Conservation (phyloP, 2,113 vertebrate species). For the Castor canadensis region DNA sequence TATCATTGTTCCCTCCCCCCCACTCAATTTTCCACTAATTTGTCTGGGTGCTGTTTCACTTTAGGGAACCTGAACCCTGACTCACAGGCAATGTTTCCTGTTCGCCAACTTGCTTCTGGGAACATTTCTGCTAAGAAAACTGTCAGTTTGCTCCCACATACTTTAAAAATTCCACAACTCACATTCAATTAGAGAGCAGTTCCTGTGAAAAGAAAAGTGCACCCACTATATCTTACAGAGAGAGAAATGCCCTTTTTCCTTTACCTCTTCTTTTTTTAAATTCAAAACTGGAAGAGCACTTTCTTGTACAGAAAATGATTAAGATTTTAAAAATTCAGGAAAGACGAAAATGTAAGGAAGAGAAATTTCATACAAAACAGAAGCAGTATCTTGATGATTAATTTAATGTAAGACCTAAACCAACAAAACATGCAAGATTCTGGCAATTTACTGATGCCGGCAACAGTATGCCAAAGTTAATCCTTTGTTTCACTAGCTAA, state of each 20-base stretch:
- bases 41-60: background rate
- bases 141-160: background rate
- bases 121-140: background rate
- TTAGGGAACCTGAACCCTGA: background rate
- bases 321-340: background rate
- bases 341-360: background rate
- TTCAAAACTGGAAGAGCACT: background rate
- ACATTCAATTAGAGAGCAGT: background rate
- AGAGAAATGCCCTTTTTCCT: background rate
- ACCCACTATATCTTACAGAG: background rate
- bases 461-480: background rate
- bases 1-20: background rate
- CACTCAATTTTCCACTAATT: background rate
- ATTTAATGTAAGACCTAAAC: background rate
- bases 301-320: background rate
- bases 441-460: background rate
- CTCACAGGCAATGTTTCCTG: background rate
- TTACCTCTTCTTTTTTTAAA: background rate
- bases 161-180: constrained; percentile 36
- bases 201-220: background rate
- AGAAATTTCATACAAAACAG: background rate
- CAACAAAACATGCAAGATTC: background rate
- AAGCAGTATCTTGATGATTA: background rate
- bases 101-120: background rate
- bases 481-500: background rate